Base-by-base conservation (phyloP, 1,140 invertebrate species). In the Hormaphis cornu region DNA sequence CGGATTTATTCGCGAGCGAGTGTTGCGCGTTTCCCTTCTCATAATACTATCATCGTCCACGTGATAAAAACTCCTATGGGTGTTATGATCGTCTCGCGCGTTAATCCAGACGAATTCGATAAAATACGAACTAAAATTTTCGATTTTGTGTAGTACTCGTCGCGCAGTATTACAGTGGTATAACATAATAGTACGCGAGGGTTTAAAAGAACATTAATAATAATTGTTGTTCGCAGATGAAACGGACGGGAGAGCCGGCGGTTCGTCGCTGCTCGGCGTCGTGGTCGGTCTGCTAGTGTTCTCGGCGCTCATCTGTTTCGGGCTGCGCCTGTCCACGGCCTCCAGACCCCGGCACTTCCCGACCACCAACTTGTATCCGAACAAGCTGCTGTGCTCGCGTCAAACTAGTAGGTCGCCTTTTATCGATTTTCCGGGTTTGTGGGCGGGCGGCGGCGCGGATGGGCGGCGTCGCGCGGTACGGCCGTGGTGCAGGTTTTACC, bases 271-370 rank as follows among this genome's bases (percentile, higher is more conserved):
- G 74, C 81, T 91, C 76, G 88, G 87, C 70, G 87, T 91, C 42
- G 84, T 86, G 73, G 86, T 89, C 70, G 89, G 89, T 42, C 86
- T 93, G 76, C 88, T 89, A 63, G 84, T 93, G 75, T 82, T 93
- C 75, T 89, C 87, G 10, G 89, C 85, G 30, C 82, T 91, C 72
- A 88, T 91, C 74, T 91, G 90, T 79, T 89, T 91, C 81, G 89
- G 91, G 71, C 79, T 93, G 73, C 88, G 89, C 76, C 81, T 93
- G 70, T 93, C 91, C 79, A 85, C 83, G 22, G 79, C 81, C 72
- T 82, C 82, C 61, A 82, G 88, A 74, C 85, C 87, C 56, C 81
- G 88, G 69, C 87, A 89, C 75, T 89, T 88, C 74, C 88, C 87
- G 48, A 89, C 91, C 78, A 88, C 89, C 37, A 86, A 88, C 73